Evolutionary conservation across 2,888 invertebrate species (phyloP).

Genomic region (Teleiodes luculella): DNA sequence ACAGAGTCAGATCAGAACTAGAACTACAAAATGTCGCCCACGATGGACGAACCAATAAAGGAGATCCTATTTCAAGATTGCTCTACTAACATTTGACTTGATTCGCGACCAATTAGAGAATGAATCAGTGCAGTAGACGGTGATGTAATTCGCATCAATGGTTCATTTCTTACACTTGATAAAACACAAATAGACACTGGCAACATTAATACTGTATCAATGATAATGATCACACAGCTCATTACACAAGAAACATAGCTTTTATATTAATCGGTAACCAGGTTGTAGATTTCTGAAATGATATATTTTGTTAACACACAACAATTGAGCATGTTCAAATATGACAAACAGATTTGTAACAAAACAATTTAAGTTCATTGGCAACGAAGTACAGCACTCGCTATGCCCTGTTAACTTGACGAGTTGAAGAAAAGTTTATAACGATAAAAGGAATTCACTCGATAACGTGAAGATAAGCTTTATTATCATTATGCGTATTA

Average conservation of each 20-base stretch:
- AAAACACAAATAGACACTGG: no score
- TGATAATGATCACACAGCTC: no score
- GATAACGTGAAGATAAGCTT: constrained; percentile 11
- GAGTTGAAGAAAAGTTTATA: constrained; percentile 14
- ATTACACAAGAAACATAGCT: no score
- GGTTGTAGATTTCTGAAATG: no score
- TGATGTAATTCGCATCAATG: constrained; percentile 42
- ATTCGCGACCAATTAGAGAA: constrained; percentile 32
- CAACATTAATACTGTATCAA: no score
- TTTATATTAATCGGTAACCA: no score
- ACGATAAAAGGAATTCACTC: constrained; percentile 9
- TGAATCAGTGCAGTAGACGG: constrained; percentile 40
- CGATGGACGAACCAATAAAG: constrained; percentile 19
- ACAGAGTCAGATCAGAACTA: background rate
- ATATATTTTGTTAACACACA: no score
- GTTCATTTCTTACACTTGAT: background rate
- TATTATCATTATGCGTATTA: constrained; percentile 10
- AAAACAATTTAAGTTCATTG: constrained; percentile 20
- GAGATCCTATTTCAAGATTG: constrained; percentile 26
- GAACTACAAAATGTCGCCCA: background rate
- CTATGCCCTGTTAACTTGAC: constrained; percentile 23
- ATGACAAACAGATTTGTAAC: background rate
- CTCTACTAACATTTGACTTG: constrained; percentile 37
- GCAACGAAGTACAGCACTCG: constrained; percentile 15
- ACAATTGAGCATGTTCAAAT: no score